Evolutionary conservation across 2,797 vertebrate genomes (phyloP), one percentile per base, ranked within the genome.

Genomic region (Tympanoctomys barrerae): DNA sequence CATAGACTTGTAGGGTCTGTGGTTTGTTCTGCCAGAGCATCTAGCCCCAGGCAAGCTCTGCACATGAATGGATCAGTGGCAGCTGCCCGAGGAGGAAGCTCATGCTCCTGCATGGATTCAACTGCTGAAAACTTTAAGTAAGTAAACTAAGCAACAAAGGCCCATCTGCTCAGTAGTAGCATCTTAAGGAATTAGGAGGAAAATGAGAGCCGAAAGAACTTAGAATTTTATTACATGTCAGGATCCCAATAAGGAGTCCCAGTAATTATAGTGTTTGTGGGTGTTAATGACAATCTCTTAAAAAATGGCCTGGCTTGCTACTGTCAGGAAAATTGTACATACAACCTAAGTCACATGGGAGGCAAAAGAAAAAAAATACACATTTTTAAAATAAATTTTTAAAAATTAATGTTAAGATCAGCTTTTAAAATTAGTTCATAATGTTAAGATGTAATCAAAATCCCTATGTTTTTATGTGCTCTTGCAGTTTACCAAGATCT

Each of bases 161-260:
- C 33, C 36, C 85, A 22, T n/a, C 19, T 66, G 91, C 33, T 96
- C 61, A 81, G 9, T 39, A 42, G 66, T 81, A 91, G 18, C 22
- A 19, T 87, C 62, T 93, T 85, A 52, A 71, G 31, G 57, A 71
- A 85, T n/a, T 79, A 89, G 22, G 16, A 19, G 91, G 36, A 78
- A 97, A 96, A 91, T 54, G 31, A 33, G 14, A 97, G 87, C 18
- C 5, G 77, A 94, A 87, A 85, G 22, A 71, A 68, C 46, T 73
- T 91, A 80, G 64, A 91, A 33, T 90, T 89, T 87, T 84, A 94
- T 89, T 93, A 86, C 86, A 92, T 68, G 71, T 91, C 4, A n/a
- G 33, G 8, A 71, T 66, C 8, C 13, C 80, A 77, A 92, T 46
- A 94, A 73, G 95, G 26, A 64, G 16, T 52, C 42, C 42, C 42